Conservation (phyloP, 1,140 invertebrate genomes). For the Drosophila kanapiae region DNA sequence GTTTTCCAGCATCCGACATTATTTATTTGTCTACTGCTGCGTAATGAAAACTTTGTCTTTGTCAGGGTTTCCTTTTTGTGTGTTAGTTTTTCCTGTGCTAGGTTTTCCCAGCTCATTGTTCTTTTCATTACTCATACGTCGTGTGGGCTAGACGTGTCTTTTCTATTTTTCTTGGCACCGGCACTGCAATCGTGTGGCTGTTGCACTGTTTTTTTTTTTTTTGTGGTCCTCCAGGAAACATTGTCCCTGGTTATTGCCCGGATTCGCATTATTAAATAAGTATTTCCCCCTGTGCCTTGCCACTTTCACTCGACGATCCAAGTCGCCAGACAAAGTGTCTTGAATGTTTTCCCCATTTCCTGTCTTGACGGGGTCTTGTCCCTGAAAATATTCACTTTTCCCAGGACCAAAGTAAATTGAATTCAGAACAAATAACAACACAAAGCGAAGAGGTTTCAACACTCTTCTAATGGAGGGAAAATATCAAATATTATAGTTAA, state of each 20-base stretch:
- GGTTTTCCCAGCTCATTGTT: conserved; percentile 38
- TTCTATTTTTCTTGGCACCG: conserved; percentile 61
- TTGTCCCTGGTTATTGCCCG: conserved; percentile 14
- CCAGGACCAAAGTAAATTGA: conserved; percentile 53
- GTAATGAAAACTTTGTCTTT: conserved; percentile 82
- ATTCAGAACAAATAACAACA: conserved; percentile 24
- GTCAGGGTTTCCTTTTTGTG: conserved; percentile 41
- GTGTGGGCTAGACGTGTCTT: conserved; percentile 25
- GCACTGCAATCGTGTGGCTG: conserved; percentile 22
- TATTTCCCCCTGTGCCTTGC: conserved; percentile 33
- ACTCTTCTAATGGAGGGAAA: not conserved
- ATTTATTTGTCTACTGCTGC: conserved; percentile 58
- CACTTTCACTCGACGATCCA: conserved; percentile 61
- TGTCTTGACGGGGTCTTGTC: conserved; percentile 11
- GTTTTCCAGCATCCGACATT: conserved; percentile 57
- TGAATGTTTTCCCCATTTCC: conserved; percentile 66
- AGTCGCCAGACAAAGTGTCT: conserved; percentile 38
- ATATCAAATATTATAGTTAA: not conserved
- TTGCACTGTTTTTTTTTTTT: conserved; percentile 1
- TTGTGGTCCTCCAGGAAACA: not conserved
- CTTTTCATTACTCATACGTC: conserved; percentile 79
- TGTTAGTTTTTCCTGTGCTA: conserved; percentile 27
- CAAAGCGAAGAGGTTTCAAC: not conserved
- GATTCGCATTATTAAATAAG: conserved; percentile 58
- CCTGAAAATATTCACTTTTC: conserved; percentile 22